Conservation (phyloP, 1,140 invertebrate species). For the Cherax destructor region DNA sequence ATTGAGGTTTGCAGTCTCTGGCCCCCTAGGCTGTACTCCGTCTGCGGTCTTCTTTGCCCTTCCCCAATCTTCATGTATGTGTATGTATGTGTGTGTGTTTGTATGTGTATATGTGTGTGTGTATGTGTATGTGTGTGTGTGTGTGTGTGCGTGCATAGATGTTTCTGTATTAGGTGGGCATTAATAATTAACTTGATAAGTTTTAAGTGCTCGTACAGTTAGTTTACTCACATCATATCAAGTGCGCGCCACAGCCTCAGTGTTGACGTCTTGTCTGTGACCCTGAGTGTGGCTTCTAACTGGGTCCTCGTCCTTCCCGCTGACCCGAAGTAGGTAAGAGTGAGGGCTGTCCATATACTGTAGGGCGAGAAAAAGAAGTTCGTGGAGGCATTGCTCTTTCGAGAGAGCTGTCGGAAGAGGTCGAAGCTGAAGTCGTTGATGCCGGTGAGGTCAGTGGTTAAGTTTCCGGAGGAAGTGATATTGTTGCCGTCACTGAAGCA, state of each 20-base stretch:
- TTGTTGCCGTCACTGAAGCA: background rate
- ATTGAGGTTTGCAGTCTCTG: no score
- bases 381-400: conserved; percentile 6
- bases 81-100: no score
- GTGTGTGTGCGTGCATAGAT: no score
- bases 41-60: no score
- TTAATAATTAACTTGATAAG: no score
- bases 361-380: conserved; percentile 93
- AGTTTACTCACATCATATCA: conserved; percentile 61
- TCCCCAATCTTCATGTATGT: no score
- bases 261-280: conserved; percentile 49
- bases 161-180: no score
- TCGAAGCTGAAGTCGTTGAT: conserved; percentile 52
- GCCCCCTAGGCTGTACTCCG: no score
- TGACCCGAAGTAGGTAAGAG: conserved; percentile 86
- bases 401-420: conserved; percentile 39
- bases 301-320: conserved; percentile 79
- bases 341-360: conserved; percentile 86
- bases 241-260: conserved; percentile 54
- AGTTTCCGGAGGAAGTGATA: background rate
- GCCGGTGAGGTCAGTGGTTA: conserved; percentile 32
- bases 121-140: no score
- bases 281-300: background rate
- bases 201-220: no score
- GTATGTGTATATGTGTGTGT: no score